These are phyloP conservation scores for Rissa tridactyla DNA, from an alignment of 2,113 vertebrate species.

Conservation along the genomic window DNA sequence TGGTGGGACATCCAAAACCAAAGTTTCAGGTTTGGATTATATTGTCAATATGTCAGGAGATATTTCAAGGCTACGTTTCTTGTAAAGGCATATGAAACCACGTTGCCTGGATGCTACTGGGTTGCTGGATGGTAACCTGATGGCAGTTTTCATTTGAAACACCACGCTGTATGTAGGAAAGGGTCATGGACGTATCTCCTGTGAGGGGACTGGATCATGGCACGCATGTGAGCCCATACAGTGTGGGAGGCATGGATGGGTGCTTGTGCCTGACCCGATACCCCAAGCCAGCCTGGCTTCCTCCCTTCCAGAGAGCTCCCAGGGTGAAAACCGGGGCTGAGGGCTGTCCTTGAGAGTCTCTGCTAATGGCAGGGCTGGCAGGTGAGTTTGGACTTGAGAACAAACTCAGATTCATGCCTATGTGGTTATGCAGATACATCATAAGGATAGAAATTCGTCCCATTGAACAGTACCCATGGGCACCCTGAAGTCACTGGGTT, in stretches of 20 bases:
- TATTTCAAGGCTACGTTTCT: neutral
- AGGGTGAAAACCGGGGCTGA: neutral
- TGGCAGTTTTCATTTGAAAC: neutral
- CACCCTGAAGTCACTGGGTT: neutral
- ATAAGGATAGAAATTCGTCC: neutral
- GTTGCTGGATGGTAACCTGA: neutral
- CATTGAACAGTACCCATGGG: neutral
- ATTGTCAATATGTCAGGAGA: neutral
- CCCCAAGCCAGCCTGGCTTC: neutral
- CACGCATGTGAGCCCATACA: neutral
- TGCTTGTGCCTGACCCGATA: neutral
- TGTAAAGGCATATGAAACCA: neutral
- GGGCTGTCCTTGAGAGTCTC: fast-evolving
- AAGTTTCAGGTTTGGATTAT: neutral
- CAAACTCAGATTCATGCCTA: neutral
- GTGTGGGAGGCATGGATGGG: neutral
- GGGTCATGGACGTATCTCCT: neutral
- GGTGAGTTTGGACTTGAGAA: neutral
- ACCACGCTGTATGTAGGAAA: neutral
- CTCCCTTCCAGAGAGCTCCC: neutral
- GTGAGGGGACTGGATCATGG: neutral
- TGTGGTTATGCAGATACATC: neutral
- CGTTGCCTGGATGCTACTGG: neutral
- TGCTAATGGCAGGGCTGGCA: fast-evolving
- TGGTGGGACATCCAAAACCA: neutral